Percentiles rank a stretch among this genome's conserved stretches.
phyloP scores from a whole-genome alignment of 2,113 vertebrate genomes.

The Psettodes erumei region DNA sequence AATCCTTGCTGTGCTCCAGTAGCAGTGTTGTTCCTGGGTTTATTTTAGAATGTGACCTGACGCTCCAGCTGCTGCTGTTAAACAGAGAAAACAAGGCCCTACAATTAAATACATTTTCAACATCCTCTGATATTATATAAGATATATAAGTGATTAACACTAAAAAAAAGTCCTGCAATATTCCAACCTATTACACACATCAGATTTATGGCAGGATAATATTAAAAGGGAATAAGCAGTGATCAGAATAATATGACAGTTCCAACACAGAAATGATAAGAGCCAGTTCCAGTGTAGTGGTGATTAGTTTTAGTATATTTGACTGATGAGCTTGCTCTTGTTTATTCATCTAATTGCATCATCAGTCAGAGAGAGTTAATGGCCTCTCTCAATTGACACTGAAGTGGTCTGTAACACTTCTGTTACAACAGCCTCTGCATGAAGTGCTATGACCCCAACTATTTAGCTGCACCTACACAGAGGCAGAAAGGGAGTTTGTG shows the following conservation, averaged over 20 bases:
- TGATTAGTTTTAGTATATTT: slow-evolving; percentile 61
- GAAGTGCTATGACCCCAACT: slow-evolving; percentile 24
- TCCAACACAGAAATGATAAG: slow-evolving; percentile 17
- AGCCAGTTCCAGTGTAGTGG: slow-evolving; percentile 36
- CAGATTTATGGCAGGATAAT: slow-evolving; percentile 8
- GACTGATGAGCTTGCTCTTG: slow-evolving; percentile 71
- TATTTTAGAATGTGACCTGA: slow-evolving; percentile 61
- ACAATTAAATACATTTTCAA: slow-evolving; percentile 20
- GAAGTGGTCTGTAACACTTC: slow-evolving; percentile 56
- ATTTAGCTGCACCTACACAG: slow-evolving; percentile 37
- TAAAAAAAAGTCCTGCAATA: slow-evolving; percentile 33
- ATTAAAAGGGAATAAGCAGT: slow-evolving; percentile 21
- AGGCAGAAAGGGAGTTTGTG: neutral
- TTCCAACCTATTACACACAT: slow-evolving; percentile 15
- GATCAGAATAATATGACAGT: slow-evolving; percentile 25
- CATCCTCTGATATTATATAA: neutral
- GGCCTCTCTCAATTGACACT: slow-evolving; percentile 57
- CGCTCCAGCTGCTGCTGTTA: slow-evolving; percentile 38
- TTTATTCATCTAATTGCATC: slow-evolving; percentile 74
- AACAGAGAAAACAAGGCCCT: slow-evolving; percentile 3
- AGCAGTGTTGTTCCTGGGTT: slow-evolving; percentile 25
- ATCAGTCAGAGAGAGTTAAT: slow-evolving; percentile 71
- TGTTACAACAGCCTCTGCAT: slow-evolving; percentile 28
- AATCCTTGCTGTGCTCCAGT: slow-evolving; percentile 21
- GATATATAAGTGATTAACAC: slow-evolving; percentile 14